Evolutionary conservation across 2,113 vertebrate genomes (phyloP).

Genomic region (Bujurquina vittata): DNA sequence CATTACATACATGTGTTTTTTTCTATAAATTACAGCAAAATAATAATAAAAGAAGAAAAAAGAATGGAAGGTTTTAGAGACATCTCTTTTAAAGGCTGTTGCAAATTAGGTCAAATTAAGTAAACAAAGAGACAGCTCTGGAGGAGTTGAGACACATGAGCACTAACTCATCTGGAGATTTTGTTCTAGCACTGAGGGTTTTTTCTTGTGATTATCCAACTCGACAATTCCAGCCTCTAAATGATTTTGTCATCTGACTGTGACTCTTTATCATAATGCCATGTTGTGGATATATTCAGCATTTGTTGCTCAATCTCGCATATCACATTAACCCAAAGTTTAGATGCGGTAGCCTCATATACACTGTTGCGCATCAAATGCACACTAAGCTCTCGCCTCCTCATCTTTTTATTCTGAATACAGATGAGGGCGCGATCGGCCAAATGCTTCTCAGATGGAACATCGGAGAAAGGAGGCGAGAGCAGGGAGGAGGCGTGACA

Average conservation of each 20-base stretch:
- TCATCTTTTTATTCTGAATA: constrained; percentile 44
- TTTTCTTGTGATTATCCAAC: neutral
- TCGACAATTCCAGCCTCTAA: neutral
- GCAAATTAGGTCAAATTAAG: neutral
- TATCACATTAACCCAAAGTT: neutral
- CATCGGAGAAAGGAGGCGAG: constrained; percentile 27
- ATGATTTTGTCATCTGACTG: neutral
- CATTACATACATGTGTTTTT: neutral
- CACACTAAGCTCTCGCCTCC: constrained; percentile 12
- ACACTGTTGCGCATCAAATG: constrained; percentile 16
- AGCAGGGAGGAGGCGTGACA: constrained; percentile 30
- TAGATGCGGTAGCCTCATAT: neutral
- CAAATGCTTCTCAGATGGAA: constrained; percentile 52
- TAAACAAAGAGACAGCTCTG: neutral
- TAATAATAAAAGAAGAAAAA: neutral
- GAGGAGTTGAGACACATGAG: neutral
- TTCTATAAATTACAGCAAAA: neutral
- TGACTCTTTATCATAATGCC: neutral
- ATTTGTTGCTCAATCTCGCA: neutral
- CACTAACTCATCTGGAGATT: neutral
- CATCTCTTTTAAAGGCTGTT: neutral
- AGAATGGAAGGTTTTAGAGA: too few relatives aligned
- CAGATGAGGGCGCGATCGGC: constrained; percentile 44
- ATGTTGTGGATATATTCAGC: neutral
- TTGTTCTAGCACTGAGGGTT: neutral